Conservation (phyloP, 2,888 invertebrate genomes). For the Drosophila pseudotalamancana region DNA sequence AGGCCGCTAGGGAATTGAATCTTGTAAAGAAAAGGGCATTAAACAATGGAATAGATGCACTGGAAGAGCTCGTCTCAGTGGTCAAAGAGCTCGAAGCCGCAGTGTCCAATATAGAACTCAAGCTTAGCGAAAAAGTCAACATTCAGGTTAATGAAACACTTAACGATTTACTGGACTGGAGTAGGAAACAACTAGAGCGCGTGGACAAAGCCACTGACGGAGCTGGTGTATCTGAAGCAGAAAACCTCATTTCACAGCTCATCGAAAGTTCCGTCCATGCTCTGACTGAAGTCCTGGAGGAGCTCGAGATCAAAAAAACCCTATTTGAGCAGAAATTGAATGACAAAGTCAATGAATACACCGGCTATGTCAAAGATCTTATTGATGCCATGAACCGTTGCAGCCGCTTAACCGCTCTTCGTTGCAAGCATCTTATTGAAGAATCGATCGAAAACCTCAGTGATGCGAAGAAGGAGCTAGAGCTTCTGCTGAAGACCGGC, state of each 20-base stretch:
- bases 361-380: neutral
- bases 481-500: neutral
- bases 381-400: slow-evolving; percentile 3
- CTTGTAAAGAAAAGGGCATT: neutral
- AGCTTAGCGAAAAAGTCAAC: neutral
- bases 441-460: slow-evolving; percentile 12
- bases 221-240: neutral
- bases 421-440: slow-evolving; percentile 7
- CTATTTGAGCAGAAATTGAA: neutral
- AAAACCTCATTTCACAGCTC: neutral
- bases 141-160: neutral
- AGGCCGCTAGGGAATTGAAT: neutral
- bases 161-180: neutral
- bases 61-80: neutral
- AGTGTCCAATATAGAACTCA: neutral
- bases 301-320: slow-evolving; percentile 4
- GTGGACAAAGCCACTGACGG: neutral
- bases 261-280: neutral
- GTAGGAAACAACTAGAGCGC: slow-evolving; percentile 6
- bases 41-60: neutral
- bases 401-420: fast-evolving
- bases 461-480: neutral
- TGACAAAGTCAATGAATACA: slow-evolving; percentile 23
- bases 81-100: neutral
- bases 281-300: neutral